A percentile compares a stretch with the other conserved stretches of the same genome.
Conservation (phyloP, 2,113 vertebrate genomes). For the Colaptes auratus region DNA sequence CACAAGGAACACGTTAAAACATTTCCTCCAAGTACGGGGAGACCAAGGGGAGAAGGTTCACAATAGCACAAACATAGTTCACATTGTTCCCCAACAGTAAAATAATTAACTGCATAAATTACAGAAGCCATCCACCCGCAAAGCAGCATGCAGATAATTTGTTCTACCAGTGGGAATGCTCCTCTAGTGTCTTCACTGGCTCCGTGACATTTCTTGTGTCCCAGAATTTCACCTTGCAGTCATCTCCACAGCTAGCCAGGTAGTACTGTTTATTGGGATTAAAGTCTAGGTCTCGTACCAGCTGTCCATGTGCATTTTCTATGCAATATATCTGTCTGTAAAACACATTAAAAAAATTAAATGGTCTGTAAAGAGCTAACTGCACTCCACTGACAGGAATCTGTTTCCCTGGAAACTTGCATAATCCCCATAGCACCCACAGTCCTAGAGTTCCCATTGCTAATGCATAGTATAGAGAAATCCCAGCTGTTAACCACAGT, state of each 20-base stretch:
- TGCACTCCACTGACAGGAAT: background rate
- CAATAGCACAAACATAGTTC: slow-evolving; percentile 17
- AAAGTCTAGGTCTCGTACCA: slow-evolving; percentile 98
- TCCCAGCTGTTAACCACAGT: background rate
- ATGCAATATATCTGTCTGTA: slow-evolving; percentile 96
- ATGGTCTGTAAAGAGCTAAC: background rate
- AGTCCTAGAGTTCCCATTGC: background rate
- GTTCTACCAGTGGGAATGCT: slow-evolving; percentile 96
- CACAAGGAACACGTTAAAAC: slow-evolving; percentile 16
- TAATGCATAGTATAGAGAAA: slow-evolving; percentile 5
- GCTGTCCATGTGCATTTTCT: slow-evolving; percentile 97
- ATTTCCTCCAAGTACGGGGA: background rate
- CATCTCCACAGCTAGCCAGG: slow-evolving; percentile 96
- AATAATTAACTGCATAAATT: slow-evolving; percentile 50
- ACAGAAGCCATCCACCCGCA: background rate
- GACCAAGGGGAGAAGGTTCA: background rate
- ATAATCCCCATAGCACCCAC: background rate
- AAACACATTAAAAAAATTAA: slow-evolving; percentile 24
- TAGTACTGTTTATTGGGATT: slow-evolving; percentile 99
- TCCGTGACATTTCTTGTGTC: slow-evolving; percentile 90
- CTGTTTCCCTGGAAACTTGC: slow-evolving; percentile 16
- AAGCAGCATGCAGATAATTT: slow-evolving; percentile 4
- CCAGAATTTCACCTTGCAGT: slow-evolving; percentile 99
- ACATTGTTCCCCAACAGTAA: slow-evolving; percentile 27
- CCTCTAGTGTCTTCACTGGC: slow-evolving; percentile 92